phyloP scores from a whole-genome alignment of 2,888 invertebrate genomes.

The Amblyjoppa fuscipennis region DNA sequence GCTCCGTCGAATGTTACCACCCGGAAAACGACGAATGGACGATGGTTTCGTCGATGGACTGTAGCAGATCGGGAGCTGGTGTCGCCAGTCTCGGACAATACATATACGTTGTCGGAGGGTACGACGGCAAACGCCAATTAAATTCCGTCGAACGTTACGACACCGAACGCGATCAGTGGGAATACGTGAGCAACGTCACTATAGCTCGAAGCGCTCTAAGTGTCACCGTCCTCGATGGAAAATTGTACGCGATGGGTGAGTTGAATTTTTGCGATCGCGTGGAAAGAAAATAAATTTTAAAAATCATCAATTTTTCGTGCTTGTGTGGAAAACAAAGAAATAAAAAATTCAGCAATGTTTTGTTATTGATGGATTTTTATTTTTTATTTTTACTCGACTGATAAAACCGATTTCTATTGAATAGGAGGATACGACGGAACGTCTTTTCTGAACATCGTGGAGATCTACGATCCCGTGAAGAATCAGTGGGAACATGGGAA shows the following conservation, averaged over 20 bases:
- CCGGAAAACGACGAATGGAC: conserved; percentile 97
- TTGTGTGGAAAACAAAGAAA: too few species aligned
- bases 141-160: conserved; percentile 95
- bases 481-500: conserved; percentile 92
- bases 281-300: not conserved
- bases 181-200: conserved; percentile 90
- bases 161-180: conserved; percentile 93
- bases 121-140: conserved; percentile 93
- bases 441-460: conserved; percentile 93
- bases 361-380: not conserved
- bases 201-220: conserved; percentile 95
- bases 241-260: conserved; percentile 94
- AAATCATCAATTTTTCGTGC: not conserved
- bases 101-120: conserved; percentile 98
- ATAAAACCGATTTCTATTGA: conserved; percentile 64
- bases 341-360: too few species aligned
- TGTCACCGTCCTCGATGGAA: conserved; percentile 94
- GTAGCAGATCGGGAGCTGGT: conserved; percentile 94
- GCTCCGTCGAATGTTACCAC: conserved; percentile 95
- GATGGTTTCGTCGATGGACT: conserved; percentile 91
- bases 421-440: conserved; percentile 96
- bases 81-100: conserved; percentile 94
- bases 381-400: not conserved
- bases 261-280: not conserved
- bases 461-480: conserved; percentile 93